phyloP scores from a whole-genome alignment of 2,888 invertebrate species.

The Hypomecis punctinalis region DNA sequence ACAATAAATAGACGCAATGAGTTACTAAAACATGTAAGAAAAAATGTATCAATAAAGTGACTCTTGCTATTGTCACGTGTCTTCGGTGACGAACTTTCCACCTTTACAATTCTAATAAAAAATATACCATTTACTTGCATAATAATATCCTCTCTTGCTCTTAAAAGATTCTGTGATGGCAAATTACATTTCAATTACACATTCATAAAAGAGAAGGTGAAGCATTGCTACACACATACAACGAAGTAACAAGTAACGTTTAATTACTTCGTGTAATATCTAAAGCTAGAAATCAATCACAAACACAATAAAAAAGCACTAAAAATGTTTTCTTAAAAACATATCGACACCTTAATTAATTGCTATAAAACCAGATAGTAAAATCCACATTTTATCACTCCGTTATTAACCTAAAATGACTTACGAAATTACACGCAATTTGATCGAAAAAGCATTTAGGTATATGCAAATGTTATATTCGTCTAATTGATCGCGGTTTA shows the following conservation, averaged over 20 bases:
- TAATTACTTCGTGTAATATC: constrained; percentile 28
- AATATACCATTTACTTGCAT: no score
- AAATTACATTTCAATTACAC: not conserved
- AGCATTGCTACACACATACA: constrained; percentile 5
- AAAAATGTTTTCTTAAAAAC: constrained; percentile 53
- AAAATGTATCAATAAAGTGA: no score
- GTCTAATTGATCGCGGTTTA: constrained; percentile 61
- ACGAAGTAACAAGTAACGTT: constrained; percentile 8
- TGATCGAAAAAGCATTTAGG: constrained; percentile 59
- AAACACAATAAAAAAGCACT: constrained; percentile 50
- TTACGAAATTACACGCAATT: constrained; percentile 63
- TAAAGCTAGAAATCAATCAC: constrained; percentile 43
- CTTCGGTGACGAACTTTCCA: no score
- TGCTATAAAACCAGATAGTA: constrained; percentile 52
- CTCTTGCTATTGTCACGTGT: no score
- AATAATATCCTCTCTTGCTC: no score
- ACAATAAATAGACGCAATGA: no score
- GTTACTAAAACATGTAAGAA: no score
- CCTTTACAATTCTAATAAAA: no score
- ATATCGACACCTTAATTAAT: constrained; percentile 55
- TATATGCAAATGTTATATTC: constrained; percentile 70
- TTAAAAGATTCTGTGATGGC: no score
- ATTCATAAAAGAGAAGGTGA: constrained; percentile 1
- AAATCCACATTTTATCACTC: constrained; percentile 61
- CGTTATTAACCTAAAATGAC: constrained; percentile 55